These are phyloP conservation scores for Agrotis segetum DNA, from an alignment of 2,888 invertebrate species.

Conservation along the genomic window DNA sequence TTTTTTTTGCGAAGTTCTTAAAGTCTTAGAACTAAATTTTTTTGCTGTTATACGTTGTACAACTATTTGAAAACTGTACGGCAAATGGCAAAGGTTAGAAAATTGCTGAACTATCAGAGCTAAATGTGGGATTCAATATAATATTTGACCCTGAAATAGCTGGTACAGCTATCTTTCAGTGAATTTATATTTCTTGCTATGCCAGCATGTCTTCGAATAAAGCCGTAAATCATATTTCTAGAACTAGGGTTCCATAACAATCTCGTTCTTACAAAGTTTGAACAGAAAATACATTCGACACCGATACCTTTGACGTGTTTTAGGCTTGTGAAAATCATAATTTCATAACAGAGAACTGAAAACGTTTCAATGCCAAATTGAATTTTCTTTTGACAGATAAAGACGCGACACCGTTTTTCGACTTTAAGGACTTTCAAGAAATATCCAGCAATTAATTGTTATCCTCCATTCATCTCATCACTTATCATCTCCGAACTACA, in stretches of 20 bases:
- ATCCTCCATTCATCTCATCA: too few species aligned
- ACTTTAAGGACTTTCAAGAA: too few species aligned
- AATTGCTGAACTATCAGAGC: background rate
- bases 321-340: background rate
- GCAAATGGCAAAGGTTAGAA: background rate
- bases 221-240: slow-evolving; percentile 3
- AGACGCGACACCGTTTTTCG: too few species aligned
- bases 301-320: background rate
- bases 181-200: slow-evolving; percentile 1
- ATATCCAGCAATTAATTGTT: too few species aligned
- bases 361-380: too few species aligned
- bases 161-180: background rate
- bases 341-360: background rate
- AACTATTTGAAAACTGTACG: background rate
- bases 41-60: too few species aligned
- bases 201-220: background rate
- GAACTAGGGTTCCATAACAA: background rate
- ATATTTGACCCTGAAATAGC: slow-evolving; percentile 1
- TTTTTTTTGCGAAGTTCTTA: too few species aligned
- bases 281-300: too few species aligned
- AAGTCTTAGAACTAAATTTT: too few species aligned
- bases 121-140: background rate
- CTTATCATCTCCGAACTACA: too few species aligned
- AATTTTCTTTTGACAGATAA: too few species aligned
- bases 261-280: too few species aligned